Base-by-base conservation (phyloP, 2,797 vertebrate species). In the Pelobates cultripes region DNA sequence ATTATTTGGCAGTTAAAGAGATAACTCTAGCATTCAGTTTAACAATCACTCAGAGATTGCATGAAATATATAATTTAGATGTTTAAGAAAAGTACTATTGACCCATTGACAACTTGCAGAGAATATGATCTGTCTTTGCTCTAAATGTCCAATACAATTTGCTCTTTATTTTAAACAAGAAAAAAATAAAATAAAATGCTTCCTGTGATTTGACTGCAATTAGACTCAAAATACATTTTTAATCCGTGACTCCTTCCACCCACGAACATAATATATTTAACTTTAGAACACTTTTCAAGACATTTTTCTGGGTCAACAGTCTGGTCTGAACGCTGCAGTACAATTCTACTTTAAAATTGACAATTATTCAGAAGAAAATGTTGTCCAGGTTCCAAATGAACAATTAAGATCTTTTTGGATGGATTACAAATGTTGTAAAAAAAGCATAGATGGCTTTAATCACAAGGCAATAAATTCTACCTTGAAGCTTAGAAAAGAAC, bases 331-430 rank as follows among this genome's bases (percentile, higher is more conserved):
- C 43, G 55, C 53, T 73, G 78, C 60, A 81, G 64, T 76, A 60
- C 57, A 66, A 64, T 82, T 43, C 67, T 43, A 12, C 28, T 57
- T 66, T 77, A 72, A 51, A 51, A 72, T 17, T 82, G 40, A 45
- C 72, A 45, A 12, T 71, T 75, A 63, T 82, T 66, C 7, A 43
- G 51, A 53, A 57, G 55, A 69, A 85, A 75, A 78, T 90, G 74
- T 81, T 85, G 80, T 72, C 86, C 86, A 4, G 85, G 85, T 73
- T 86, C 75, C 82, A 87, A 85, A 75, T 71, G 86, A 89, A 75
- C 76, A 88, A 85, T 85, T 87, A 82, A 88, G 88, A 85, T 79
- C 61, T 57, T 86, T 84, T 84, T 81, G 77, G 82, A 82, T n/a
- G 86, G 67, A 43, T 85, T 88, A 79, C 75, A 90, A 87, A 89